Evolutionary conservation across 2,888 invertebrate species (phyloP), one percentile per base, ranked within the genome.

Genomic region (Hymenopus coronatus): DNA sequence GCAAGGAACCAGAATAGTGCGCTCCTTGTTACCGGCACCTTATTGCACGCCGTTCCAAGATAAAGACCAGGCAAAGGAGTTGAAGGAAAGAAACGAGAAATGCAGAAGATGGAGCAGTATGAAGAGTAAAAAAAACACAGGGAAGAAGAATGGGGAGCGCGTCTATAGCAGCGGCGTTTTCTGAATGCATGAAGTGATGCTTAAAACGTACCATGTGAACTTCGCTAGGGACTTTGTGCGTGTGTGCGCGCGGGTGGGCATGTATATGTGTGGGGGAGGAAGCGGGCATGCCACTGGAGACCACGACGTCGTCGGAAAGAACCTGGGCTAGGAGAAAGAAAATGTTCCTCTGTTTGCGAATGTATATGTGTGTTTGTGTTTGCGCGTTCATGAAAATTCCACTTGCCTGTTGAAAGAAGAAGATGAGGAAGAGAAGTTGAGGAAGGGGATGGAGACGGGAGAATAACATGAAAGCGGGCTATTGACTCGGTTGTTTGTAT

Each of bases 111-210:
- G 54, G 54, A 54, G 54, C 15, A 70, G 20, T 70, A 70, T 70
- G 54, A 20, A 20, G 25, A 70, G 20, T 20, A 54, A 54, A 28
- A 83, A 28, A 28, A 83, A 28, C 28, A 83, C 28, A 28, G 28
- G 28, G 14, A 83, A 83, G 28, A 83, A 83, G 83, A 27, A 83
- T 83, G 14, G 83, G 14, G 83, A 84, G 33, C 28, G 12, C 12
- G 15, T 84, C 28, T 84, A 84, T 28, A 84, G 84, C 14, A 30
- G 25, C 54, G 54, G 54, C 54, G 28, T 84, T 28, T 83, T 84
- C 28, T 84, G 84, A 84, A 84, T 84, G 84, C 84, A 84, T 84
- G 84, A 84, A 84, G 84, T 30, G 84, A 25, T 84, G 28, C 84
- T 84, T 27, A 83, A 84, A 84, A 70, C 20, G 54, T 20, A 70